Conservation (phyloP, 1,140 invertebrate species). For the Anagrus nilaparvatae region DNA sequence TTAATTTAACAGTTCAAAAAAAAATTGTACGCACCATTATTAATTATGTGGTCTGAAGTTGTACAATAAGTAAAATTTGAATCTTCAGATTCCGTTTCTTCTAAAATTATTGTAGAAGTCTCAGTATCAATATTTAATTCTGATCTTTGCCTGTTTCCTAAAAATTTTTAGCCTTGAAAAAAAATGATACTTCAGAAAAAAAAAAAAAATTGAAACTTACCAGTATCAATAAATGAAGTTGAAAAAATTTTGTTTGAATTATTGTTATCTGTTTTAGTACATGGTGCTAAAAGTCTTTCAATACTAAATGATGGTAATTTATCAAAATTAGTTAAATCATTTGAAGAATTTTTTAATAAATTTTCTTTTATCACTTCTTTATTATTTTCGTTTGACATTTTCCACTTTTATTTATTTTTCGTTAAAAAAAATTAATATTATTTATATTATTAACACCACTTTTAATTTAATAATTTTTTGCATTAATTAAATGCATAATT, state of each 20-base stretch:
- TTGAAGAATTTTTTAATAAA: no score
- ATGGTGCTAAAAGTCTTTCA: constrained; percentile 31
- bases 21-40: constrained; percentile 28
- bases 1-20: not conserved
- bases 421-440: no score
- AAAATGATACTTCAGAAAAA: not conserved
- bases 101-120: constrained; percentile 30
- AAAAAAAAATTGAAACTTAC: not conserved
- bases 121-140: no score
- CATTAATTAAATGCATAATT: no score
- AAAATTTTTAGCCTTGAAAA: not conserved
- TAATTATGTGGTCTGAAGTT: constrained; percentile 29
- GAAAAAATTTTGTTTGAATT: not conserved
- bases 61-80: constrained; percentile 27
- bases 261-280: constrained; percentile 11
- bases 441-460: no score
- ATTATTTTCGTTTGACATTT: no score
- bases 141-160: no score
- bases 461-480: no score
- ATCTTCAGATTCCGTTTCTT: constrained; percentile 32
- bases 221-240: not conserved
- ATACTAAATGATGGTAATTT: constrained; percentile 33
- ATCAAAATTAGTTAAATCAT: no score
- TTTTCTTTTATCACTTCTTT: no score
- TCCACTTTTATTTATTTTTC: no score